phyloP scores from a whole-genome alignment of 1,140 invertebrate species.

The Aricia agestis region DNA sequence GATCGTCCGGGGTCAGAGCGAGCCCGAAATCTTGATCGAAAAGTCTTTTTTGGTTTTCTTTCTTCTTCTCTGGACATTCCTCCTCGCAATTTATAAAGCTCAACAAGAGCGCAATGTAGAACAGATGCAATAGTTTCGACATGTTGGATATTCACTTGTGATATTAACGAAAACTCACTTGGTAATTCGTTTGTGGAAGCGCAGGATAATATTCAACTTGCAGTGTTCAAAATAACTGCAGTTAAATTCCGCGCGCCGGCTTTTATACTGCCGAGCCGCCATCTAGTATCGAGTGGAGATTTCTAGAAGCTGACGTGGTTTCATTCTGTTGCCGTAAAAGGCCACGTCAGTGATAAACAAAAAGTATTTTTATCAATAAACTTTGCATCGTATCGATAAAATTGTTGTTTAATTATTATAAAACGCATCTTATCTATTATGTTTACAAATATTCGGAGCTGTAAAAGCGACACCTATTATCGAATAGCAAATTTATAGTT shows the following conservation, averaged over 20 bases:
- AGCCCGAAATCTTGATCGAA: slow-evolving; percentile 54
- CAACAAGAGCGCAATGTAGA: slow-evolving; percentile 28
- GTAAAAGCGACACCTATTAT: slow-evolving; percentile 27
- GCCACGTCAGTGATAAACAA: slow-evolving; percentile 18
- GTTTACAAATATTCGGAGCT: background rate
- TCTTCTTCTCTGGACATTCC: slow-evolving; percentile 33
- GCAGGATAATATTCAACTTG: background rate
- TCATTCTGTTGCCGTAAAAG: background rate
- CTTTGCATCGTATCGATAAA: slow-evolving; percentile 5
- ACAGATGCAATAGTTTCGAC: slow-evolving; percentile 28
- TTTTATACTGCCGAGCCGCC: slow-evolving; percentile 45
- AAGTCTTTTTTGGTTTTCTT: slow-evolving; percentile 29
- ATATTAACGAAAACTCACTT: background rate
- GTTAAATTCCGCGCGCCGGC: slow-evolving; percentile 23
- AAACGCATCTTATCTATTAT: background rate
- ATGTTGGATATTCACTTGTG: slow-evolving; percentile 20
- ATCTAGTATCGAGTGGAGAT: slow-evolving; percentile 52
- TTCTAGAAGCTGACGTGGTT: slow-evolving; percentile 46
- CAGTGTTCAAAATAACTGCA: background rate
- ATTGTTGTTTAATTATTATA: background rate
- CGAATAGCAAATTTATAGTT: slow-evolving; percentile 14
- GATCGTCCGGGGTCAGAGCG: slow-evolving; percentile 45
- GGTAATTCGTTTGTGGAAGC: background rate
- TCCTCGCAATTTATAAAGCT: slow-evolving; percentile 35
- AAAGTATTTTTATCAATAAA: slow-evolving; percentile 2